Conservation (phyloP, 30 jellyfish, hydroid and myxozoan species). For the Hydractinia symbiolongicarpus region DNA sequence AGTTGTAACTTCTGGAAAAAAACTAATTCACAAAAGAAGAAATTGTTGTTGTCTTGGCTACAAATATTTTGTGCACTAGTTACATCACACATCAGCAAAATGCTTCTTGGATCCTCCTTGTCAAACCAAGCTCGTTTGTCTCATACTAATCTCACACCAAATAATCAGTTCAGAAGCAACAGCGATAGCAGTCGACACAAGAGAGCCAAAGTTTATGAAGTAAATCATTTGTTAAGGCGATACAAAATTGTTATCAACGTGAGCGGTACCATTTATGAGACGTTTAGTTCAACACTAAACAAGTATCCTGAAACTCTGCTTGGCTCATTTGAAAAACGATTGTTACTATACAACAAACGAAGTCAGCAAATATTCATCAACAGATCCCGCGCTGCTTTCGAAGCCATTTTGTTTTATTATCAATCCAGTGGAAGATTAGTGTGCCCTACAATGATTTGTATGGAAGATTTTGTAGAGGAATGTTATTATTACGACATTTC, state of each 20-base stretch:
- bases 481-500: slow-evolving; percentile 52
- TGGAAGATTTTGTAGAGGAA: slow-evolving; percentile 47
- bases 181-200: too few species aligned
- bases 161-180: too few species aligned
- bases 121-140: too few species aligned
- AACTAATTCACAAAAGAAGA: too few species aligned
- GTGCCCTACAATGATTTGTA: slow-evolving; percentile 30
- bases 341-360: slow-evolving; percentile 9
- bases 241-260: slow-evolving; percentile 37
- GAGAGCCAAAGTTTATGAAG: too few species aligned
- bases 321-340: slow-evolving; percentile 34
- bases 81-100: too few species aligned
- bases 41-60: too few species aligned
- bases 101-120: too few species aligned
- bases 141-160: too few species aligned
- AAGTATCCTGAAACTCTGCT: slow-evolving; percentile 60
- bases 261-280: slow-evolving; percentile 55
- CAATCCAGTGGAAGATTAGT: slow-evolving; percentile 65
- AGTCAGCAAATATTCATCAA: slow-evolving; percentile 34
- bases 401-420: slow-evolving; percentile 49
- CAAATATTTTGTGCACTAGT: too few species aligned
- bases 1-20: too few species aligned
- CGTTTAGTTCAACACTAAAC: slow-evolving; percentile 35
- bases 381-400: slow-evolving; percentile 50
- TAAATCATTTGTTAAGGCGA: not conserved